phyloP scores from a whole-genome alignment of 2,797 vertebrate species.

The Ctenosaura bakeri region DNA sequence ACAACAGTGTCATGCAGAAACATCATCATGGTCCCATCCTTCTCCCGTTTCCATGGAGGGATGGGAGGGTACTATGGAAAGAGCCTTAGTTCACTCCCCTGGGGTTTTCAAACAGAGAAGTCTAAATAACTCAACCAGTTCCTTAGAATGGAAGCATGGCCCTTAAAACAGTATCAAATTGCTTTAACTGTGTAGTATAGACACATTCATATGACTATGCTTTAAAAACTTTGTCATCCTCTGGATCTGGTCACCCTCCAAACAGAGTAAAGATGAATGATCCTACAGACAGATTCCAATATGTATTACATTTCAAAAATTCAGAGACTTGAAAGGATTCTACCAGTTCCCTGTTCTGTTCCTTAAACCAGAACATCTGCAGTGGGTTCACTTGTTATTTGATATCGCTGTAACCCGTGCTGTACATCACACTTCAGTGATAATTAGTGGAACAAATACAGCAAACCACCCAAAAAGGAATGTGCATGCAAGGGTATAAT shows the following conservation, averaged over 20 bases:
- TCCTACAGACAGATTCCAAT: constrained; percentile 32
- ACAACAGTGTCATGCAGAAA: no score
- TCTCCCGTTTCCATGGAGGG: no score
- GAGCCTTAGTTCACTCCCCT: no score
- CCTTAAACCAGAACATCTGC: constrained; percentile 52
- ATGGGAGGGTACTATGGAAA: no score
- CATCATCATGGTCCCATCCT: no score
- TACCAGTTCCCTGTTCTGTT: background rate
- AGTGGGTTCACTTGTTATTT: constrained; percentile 23
- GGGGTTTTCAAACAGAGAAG: no score
- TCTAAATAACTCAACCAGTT: no score
- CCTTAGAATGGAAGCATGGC: no score
- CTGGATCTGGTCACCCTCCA: background rate
- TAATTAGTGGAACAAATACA: constrained; percentile 47
- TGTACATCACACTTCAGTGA: constrained; percentile 44
- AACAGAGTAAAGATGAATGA: constrained; percentile 53
- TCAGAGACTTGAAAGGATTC: constrained; percentile 27
- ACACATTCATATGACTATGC: no score
- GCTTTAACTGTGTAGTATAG: no score
- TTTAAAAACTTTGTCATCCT: background rate
- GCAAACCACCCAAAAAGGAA: constrained; percentile 44
- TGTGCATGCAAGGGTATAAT: constrained; percentile 42
- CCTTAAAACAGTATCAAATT: no score
- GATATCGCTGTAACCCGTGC: constrained; percentile 36
- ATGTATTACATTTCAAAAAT: constrained; percentile 51